phyloP scores from a whole-genome alignment of 2,888 invertebrate species.

The Xylophagus ater region DNA sequence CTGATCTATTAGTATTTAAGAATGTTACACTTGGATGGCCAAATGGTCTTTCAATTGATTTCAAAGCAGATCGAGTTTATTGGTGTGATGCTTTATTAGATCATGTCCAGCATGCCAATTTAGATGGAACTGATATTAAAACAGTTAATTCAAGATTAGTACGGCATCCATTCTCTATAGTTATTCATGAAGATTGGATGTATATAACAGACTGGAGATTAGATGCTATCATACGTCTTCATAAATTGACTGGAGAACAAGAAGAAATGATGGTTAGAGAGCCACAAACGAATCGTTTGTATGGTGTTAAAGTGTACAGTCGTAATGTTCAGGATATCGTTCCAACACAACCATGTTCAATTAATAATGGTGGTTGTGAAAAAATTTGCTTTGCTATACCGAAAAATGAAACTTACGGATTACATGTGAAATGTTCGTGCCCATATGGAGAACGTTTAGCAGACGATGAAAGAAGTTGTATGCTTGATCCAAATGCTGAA shows the following conservation, averaged over 20 bases:
- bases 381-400: constrained; percentile 92
- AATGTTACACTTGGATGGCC: constrained; percentile 94
- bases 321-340: constrained; percentile 59
- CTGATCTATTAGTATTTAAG: constrained; percentile 72
- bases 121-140: constrained; percentile 83
- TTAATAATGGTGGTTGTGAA: constrained; percentile 81
- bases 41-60: constrained; percentile 91
- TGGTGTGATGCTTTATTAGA: constrained; percentile 97
- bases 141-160: constrained; percentile 80
- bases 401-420: constrained; percentile 40
- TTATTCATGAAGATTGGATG: constrained; percentile 81
- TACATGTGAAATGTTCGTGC: constrained; percentile 73
- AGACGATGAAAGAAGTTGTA: constrained; percentile 58
- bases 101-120: constrained; percentile 86
- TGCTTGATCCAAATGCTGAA: constrained; percentile 71
- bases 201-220: constrained; percentile 96
- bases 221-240: constrained; percentile 83
- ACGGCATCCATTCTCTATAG: constrained; percentile 84
- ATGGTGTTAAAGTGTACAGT: constrained; percentile 84
- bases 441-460: constrained; percentile 81
- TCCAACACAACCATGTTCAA: constrained; percentile 67
- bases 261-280: constrained; percentile 79
- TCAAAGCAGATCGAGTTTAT: constrained; percentile 74
- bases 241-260: constrained; percentile 79
- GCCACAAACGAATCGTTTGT: constrained; percentile 79